A percentile compares a stretch with the other conserved stretches of the same genome.
phyloP scores from a whole-genome alignment of 1,140 invertebrate genomes.

The Drusus annulatus region DNA sequence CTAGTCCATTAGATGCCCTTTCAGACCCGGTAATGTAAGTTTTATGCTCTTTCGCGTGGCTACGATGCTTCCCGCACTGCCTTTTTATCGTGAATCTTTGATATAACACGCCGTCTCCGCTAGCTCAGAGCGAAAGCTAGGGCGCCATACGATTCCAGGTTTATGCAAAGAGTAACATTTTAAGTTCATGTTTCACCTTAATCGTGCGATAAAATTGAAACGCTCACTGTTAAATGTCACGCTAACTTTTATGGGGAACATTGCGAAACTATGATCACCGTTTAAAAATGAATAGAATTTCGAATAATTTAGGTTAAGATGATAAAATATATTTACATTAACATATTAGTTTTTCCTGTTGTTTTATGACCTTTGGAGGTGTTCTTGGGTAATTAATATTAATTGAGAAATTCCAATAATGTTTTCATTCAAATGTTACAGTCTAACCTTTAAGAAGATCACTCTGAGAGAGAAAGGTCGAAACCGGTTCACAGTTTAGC shows the following conservation, averaged over 20 bases:
- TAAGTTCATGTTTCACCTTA: neutral
- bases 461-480: too few species aligned
- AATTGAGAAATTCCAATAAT: too few species aligned
- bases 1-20: slow-evolving; percentile 3
- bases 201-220: neutral
- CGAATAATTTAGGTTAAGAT: too few species aligned
- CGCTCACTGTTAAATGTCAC: slow-evolving; percentile 2
- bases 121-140: neutral
- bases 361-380: too few species aligned
- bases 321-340: too few species aligned
- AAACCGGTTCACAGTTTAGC: too few species aligned
- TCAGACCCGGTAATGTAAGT: slow-evolving; percentile 16
- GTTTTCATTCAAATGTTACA: too few species aligned
- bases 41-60: slow-evolving; percentile 25
- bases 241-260: neutral
- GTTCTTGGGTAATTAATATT: too few species aligned
- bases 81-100: slow-evolving; percentile 26
- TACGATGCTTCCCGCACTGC: neutral
- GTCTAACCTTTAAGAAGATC: too few species aligned
- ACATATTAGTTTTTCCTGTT: too few species aligned
- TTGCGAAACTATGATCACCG: too few species aligned
- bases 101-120: neutral
- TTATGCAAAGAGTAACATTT: slow-evolving; percentile 17
- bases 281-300: too few species aligned
- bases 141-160: neutral